phyloP scores from a whole-genome alignment of 2,797 vertebrate species.

The Falco biarmicus region DNA sequence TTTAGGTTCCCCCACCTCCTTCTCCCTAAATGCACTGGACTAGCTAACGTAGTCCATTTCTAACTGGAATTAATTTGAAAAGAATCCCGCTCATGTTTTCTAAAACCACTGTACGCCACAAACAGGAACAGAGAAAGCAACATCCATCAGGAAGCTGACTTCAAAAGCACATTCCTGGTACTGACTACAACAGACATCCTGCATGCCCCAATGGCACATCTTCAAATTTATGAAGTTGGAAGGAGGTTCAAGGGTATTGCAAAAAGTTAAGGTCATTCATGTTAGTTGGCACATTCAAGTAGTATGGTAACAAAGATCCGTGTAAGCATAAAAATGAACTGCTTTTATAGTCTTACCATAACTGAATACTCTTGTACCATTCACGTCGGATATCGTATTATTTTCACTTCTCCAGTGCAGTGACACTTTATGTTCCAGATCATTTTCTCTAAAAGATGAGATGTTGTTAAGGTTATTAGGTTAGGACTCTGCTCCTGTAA shows the following conservation, averaged over 20 bases:
- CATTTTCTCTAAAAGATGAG: conserved; percentile 62
- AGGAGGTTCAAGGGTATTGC: too few relatives aligned
- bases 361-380: conserved; percentile 87
- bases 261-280: not conserved
- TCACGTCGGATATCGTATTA: conserved; percentile 84
- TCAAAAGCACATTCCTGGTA: not conserved
- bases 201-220: accelerated
- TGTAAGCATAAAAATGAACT: accelerated
- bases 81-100: not conserved
- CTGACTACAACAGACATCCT: not conserved
- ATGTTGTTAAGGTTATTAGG: accelerated
- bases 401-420: conserved; percentile 86
- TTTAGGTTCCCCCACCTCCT: too few relatives aligned
- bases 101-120: not conserved
- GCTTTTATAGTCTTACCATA: conserved; percentile 82
- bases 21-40: not conserved
- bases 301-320: accelerated
- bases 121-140: not conserved
- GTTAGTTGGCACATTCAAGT: accelerated
- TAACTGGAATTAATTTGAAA: not conserved
- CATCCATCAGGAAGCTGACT: accelerated
- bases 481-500: accelerated
- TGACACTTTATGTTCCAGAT: conserved; percentile 66
- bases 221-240: accelerated
- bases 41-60: not conserved